Evolutionary conservation across 2,113 vertebrate species (phyloP).

Genomic region (Thamnaconus septentrionalis): DNA sequence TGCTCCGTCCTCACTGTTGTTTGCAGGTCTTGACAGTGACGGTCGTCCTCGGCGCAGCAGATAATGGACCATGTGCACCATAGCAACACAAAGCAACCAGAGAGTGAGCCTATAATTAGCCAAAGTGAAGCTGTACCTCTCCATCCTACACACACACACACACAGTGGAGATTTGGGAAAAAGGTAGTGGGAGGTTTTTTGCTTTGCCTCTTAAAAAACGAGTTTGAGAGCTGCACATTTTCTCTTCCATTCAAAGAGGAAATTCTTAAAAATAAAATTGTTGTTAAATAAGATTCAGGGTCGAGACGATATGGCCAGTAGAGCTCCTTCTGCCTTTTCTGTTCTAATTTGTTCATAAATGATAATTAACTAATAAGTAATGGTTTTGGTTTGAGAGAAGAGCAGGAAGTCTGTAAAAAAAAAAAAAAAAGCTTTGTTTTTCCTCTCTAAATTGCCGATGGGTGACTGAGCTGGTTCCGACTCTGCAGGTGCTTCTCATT

Average conservation of each 20-base stretch:
- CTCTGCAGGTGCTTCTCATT: slow-evolving; percentile 39
- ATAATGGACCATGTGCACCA: slow-evolving; percentile 51
- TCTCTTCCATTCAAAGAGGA: slow-evolving; percentile 6
- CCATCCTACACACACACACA: slow-evolving; percentile 53
- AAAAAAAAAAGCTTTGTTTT: too few relatives aligned
- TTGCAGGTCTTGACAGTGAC: slow-evolving; percentile 13
- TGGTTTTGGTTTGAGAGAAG: not conserved
- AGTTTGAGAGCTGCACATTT: slow-evolving; percentile 29
- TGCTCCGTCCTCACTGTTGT: not conserved
- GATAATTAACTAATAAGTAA: not conserved
- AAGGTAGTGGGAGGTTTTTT: slow-evolving; percentile 35
- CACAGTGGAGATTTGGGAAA: slow-evolving; percentile 26
- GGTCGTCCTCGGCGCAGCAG: slow-evolving; percentile 1
- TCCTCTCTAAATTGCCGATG: too few relatives aligned
- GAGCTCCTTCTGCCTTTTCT: too few relatives aligned
- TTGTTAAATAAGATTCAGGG: too few relatives aligned
- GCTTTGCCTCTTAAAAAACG: slow-evolving; percentile 25
- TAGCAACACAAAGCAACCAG: slow-evolving; percentile 60
- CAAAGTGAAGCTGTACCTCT: slow-evolving; percentile 51
- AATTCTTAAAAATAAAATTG: too few relatives aligned
- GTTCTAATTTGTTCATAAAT: not conserved
- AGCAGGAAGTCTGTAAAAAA: too few relatives aligned
- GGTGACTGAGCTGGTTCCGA: slow-evolving; percentile 19
- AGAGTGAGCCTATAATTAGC: slow-evolving; percentile 65
- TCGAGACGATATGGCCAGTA: too few relatives aligned